Base-by-base conservation (phyloP, 1,140 invertebrate species). In the Drusus annulatus region DNA sequence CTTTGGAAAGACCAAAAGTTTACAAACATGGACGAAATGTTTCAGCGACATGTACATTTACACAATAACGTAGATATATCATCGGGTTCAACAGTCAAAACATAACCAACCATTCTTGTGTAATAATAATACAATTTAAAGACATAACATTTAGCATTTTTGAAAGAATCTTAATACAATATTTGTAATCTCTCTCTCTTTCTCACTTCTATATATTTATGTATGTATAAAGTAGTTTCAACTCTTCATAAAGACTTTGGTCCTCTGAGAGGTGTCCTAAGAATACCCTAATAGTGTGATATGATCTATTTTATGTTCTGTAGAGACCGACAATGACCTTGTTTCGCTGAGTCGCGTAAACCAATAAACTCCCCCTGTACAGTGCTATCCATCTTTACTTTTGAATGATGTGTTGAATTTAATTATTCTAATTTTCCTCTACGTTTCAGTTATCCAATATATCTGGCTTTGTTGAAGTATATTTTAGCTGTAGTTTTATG, bases 21-120 rank as follows among this genome's bases (percentile, higher is more conserved):
- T 83, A 78, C 74, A 76, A 83, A 83, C 77, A 83, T 79, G 82
- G 82, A 83, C 79, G 79, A 76, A 75, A 73, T 78, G 80, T 73
- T 69, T 79, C 71, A 28, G 25, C 25, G 25, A 28, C 25, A 28
- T 28, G 25, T 28, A 28, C 25, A 80, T 79, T 77, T 71, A 80
- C 73, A 80, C 78, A 77, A 77, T 73, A 80, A 82, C 74, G 78
- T 63, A 62, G 73, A 78, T 75, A 80, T 80, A 82, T 77, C 65
- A 76, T 78, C 16, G 75, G 54, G 65, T 78, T 77, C 23, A 81
- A 77, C 79, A 80, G 71, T 76, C 79, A 76, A 73, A 81, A 81
- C 75, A 51, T 77, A 81, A 81, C 63, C 54, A 81, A 81, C 63
- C 65, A 81, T 71, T 73, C 76, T 77, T 23, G 19, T 58, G 63